phyloP scores from a whole-genome alignment of 2,113 vertebrate genomes.

The Stigmatopora nigra region DNA sequence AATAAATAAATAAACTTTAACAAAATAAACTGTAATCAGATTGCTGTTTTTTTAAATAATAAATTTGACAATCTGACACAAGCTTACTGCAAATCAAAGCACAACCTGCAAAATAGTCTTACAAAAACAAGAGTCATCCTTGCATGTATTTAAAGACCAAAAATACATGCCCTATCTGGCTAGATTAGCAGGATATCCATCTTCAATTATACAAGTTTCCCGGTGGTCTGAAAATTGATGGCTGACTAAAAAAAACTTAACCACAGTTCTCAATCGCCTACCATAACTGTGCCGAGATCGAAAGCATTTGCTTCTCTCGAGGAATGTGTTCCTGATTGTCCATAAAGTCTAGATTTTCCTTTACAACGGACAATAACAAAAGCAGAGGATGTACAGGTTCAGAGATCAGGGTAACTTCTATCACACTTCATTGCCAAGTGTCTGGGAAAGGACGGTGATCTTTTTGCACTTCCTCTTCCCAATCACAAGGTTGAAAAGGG shows the following conservation, averaged over 20 bases:
- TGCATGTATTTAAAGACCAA: too few relatives aligned
- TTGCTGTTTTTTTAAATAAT: too few relatives aligned
- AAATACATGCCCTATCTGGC: slow-evolving; percentile 3
- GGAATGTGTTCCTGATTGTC: slow-evolving; percentile 20
- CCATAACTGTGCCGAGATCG: slow-evolving; percentile 11
- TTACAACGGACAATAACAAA: slow-evolving; percentile 24
- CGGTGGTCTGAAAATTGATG: slow-evolving; percentile 44
- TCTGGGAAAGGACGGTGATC: slow-evolving; percentile 32
- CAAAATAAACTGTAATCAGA: too few relatives aligned
- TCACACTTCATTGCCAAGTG: slow-evolving; percentile 24
- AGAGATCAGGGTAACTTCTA: slow-evolving; percentile 47
- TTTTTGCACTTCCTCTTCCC: slow-evolving; percentile 51
- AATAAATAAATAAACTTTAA: too few relatives aligned
- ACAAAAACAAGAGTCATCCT: too few relatives aligned
- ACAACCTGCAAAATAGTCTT: too few relatives aligned
- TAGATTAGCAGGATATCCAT: slow-evolving; percentile 35
- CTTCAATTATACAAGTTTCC: slow-evolving; percentile 39
- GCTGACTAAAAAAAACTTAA: slow-evolving; percentile 43
- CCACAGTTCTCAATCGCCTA: slow-evolving; percentile 1
- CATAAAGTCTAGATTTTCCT: slow-evolving; percentile 33
- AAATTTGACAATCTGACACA: too few relatives aligned
- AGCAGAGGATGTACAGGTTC: slow-evolving; percentile 42
- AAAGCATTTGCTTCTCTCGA: slow-evolving; percentile 18
- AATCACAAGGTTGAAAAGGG: slow-evolving; percentile 32
- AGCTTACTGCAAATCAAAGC: slow-evolving; percentile 43